Evolutionary conservation across 2,888 invertebrate genomes (phyloP), one percentile per base, ranked within the genome.

Genomic region (Thera britannica): DNA sequence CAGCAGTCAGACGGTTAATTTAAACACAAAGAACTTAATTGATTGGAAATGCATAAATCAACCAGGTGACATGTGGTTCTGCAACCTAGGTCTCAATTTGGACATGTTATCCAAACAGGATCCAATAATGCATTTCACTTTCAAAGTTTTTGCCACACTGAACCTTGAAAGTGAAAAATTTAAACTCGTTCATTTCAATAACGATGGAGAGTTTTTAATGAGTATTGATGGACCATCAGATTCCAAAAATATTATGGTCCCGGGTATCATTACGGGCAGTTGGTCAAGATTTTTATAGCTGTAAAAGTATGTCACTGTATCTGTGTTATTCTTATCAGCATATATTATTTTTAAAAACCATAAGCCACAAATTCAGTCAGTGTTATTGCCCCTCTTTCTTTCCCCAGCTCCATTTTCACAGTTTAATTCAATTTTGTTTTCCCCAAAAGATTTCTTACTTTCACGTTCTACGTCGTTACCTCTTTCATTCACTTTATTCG

Each of bases 101-200:
- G 75, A 59, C 65, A 62, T 69, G 73, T 77, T 78, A 80, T 80
- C 71, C 76, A 74, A 77, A 77, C 79, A 73, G 75, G 77, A 76
- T 71, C 70, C 67, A 63, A 74, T 75, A 71, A 78, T 74, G 73
- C 76, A 79, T 79, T 84, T 84, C 84, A 83, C 83, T 84, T 81
- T 83, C 81, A 72, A 68, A 68, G 73, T 75, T 75, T 77, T 79
- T 80, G 78, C 79, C 76, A 73, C 11, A 46, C n/a, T 54, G 44
- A 54, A 62, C 54, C 78, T 66, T 65, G 65, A 60, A 65, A 62
- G 49, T 65, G 72, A 58, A 56, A 62, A 58, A 59, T 71, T 67
- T 67, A 55, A 51, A 61, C 57, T 72, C 68, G 64, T 72, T 68
- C 56, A 70, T 68, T 72, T 67, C 48, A 65, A 68, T 73, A 71